phyloP scores from a whole-genome alignment of 2,888 invertebrate species.

The Acleris sparsana region DNA sequence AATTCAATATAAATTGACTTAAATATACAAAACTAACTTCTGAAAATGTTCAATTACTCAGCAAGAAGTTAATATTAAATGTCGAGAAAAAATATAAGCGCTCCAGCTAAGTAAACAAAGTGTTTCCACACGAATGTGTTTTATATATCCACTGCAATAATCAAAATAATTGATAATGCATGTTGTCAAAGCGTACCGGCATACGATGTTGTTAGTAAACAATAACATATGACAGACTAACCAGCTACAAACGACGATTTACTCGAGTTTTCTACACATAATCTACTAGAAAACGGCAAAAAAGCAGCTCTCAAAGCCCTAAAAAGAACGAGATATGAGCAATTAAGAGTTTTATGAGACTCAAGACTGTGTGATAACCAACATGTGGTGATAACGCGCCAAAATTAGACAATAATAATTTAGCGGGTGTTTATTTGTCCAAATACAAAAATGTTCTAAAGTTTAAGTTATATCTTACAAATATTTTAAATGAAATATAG shows the following conservation, averaged over 20 bases:
- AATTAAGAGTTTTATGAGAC: constrained; percentile 45
- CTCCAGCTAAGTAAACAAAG: constrained; percentile 19
- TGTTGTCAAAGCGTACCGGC: constrained; percentile 61
- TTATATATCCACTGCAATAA: constrained; percentile 33
- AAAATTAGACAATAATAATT: constrained; percentile 63
- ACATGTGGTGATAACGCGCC: constrained; percentile 75
- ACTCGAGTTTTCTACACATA: constrained; percentile 46
- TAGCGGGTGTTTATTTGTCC: constrained; percentile 27
- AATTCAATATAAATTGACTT: neutral
- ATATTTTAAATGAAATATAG: constrained; percentile 28
- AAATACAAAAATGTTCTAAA: neutral
- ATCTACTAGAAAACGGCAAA: constrained; percentile 44
- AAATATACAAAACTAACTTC: neutral
- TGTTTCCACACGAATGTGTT: constrained; percentile 29
- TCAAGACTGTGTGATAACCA: constrained; percentile 48
- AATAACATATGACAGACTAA: constrained; percentile 73
- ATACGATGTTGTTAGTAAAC: constrained; percentile 76
- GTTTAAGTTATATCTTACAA: constrained; percentile 26
- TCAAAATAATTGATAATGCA: constrained; percentile 40
- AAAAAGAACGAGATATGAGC: constrained; percentile 47
- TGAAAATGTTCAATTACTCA: constrained; percentile 1
- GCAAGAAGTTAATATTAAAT: neutral
- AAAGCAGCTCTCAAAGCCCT: constrained; percentile 42
- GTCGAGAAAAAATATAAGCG: constrained; percentile 11
- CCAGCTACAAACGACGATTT: constrained; percentile 45